Percentiles rank a stretch among this genome's conserved stretches.
Evolutionary conservation across 2,888 invertebrate genomes (phyloP).

Genomic region (Apotomis betuletana): DNA sequence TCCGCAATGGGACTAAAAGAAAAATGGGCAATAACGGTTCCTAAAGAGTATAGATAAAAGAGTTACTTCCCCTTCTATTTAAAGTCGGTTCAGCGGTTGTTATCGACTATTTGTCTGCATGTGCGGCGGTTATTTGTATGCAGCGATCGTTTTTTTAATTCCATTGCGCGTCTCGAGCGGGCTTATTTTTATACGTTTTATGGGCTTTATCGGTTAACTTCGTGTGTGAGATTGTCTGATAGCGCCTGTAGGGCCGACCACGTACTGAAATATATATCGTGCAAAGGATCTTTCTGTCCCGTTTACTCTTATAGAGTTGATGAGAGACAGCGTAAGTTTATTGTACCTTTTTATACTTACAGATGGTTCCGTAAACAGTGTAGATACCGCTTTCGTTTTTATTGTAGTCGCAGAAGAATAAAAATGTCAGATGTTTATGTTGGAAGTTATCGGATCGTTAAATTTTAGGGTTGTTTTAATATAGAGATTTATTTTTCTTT

Average conservation of each 20-base stretch:
- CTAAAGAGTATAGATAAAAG: constrained; percentile 23
- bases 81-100: constrained; percentile 13
- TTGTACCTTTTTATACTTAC: constrained; percentile 8
- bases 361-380: constrained; percentile 9
- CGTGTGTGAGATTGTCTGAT: constrained; percentile 39
- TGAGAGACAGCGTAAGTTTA: constrained; percentile 19
- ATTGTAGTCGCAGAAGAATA: constrained; percentile 40
- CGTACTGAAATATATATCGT: constrained; percentile 6
- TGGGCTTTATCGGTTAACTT: constrained; percentile 41
- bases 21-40: constrained; percentile 28
- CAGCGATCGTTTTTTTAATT: constrained; percentile 40
- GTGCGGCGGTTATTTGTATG: constrained; percentile 39
- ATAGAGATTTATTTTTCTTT: constrained; percentile 29
- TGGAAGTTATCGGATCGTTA: constrained; percentile 34
- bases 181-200: constrained; percentile 41
- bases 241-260: constrained; percentile 25
- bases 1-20: constrained; percentile 33
- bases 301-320: constrained; percentile 1
- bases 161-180: constrained; percentile 31
- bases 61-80: constrained; percentile 34
- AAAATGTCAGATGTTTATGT: constrained; percentile 40
- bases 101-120: constrained; percentile 34
- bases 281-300: background rate
- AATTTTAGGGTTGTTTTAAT: constrained; percentile 38
- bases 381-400: constrained; percentile 33